Percentiles rank a stretch among this genome's conserved stretches.
Conservation (phyloP, 2,797 vertebrate species). For the Cossypha heuglini region DNA sequence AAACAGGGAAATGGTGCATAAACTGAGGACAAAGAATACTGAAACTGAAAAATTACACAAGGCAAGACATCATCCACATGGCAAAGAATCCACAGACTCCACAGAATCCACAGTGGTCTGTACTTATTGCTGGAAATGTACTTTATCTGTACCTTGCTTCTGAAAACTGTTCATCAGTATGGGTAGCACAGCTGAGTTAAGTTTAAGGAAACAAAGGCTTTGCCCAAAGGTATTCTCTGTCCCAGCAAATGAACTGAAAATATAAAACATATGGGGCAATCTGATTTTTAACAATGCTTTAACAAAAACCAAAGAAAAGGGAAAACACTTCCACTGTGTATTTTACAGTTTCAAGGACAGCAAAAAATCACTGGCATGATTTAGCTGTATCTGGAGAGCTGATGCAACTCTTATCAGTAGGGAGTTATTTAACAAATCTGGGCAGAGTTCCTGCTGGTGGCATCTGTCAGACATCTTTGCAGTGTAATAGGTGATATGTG, state of each 20-base stretch:
- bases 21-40: background rate
- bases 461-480: background rate
- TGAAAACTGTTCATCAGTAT: background rate
- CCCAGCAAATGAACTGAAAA: constrained; percentile 4
- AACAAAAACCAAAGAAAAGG: background rate
- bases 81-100: background rate
- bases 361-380: background rate
- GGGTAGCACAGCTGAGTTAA: background rate
- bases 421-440: constrained; percentile 14
- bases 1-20: background rate
- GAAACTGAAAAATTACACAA: accelerated
- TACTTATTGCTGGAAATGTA: background rate
- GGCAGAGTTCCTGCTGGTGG: background rate
- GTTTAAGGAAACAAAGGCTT: background rate
- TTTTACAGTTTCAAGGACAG: constrained; percentile 5
- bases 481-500: background rate
- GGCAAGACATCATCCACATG: background rate
- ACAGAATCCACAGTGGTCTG: background rate
- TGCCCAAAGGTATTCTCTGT: background rate
- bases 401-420: constrained; percentile 9
- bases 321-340: background rate
- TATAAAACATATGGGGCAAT: background rate
- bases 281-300: background rate
- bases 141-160: background rate
- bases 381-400: background rate